Evolutionary conservation across 2,888 invertebrate genomes (phyloP), one percentile per base, ranked within the genome.

Genomic region (Stenodera caucasica): DNA sequence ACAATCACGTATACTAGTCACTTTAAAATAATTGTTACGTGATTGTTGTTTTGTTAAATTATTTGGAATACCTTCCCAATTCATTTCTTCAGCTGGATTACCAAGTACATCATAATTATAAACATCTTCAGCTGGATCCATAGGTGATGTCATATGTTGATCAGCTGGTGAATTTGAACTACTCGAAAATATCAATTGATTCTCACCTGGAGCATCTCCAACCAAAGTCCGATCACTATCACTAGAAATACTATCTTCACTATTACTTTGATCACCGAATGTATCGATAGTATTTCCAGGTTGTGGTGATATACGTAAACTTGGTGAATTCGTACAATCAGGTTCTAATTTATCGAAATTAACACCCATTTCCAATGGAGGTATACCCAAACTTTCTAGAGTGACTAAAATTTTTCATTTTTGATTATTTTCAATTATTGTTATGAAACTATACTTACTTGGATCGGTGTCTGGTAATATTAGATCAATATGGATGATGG

Each of bases 221-320:
- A 87, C 84, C 58, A 87, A 77, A 1, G 87, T 87, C 68, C 86
- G 68, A 77, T 90, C 90, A 70, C 90, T 89, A 74, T 90, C 90
- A 66, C 90, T 90, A 35, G 90, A 82, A 75, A 90, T 90, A 73
- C 90, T 90, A 72, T 90, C 90, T 75, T 90, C 90, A 69, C 89
- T 89, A 70, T 89, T 88, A 73, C 89, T 89, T 72, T 90, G 89
- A 77, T 88, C 86, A 59, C 79, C 74, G 70, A 77, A 77, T 15
- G 71, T 75, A 63, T 80, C 80, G 9, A 70, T 67, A 49, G 65
- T 58, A 61, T 71, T 67, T 26, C 71, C 76, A 0, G 76, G 77
- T 58, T 77, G 77, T 2, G 79, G 79, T 2, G 79, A 78, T 4
- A 73, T 67, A 40, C 77, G 60, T 35, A 74, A 67, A 67, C 64